phyloP scores from a whole-genome alignment of 2,113 vertebrate species.

The Pangasianodon gigas region DNA sequence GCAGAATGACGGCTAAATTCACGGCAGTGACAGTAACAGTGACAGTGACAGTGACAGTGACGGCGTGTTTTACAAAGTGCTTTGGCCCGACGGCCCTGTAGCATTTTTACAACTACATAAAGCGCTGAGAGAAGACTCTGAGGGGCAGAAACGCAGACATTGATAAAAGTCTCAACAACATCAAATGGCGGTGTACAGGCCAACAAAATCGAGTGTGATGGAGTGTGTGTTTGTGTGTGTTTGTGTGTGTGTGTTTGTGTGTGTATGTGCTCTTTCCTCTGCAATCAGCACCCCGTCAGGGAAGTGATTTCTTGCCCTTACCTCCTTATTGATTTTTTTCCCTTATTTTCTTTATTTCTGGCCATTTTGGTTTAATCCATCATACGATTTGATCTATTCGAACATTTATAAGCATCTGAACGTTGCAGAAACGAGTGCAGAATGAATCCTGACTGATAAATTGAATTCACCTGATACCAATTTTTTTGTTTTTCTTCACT shows the following conservation, averaged over 20 bases:
- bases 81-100: background rate
- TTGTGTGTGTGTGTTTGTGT: background rate
- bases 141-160: background rate
- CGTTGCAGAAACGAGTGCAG: background rate
- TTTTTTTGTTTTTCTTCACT: background rate
- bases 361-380: background rate
- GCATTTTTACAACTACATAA: conserved; percentile 3
- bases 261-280: background rate
- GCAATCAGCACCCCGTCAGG: conserved; percentile 31
- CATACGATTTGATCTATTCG: background rate
- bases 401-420: background rate
- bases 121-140: background rate
- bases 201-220: conserved; percentile 2
- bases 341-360: background rate
- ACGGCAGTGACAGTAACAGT: background rate
- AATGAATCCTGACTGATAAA: background rate
- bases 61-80: background rate
- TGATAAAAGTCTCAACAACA: conserved; percentile 19
- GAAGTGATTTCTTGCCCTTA: conserved; percentile 5
- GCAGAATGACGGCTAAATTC: background rate
- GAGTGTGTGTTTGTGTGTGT: background rate
- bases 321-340: conserved; percentile 12
- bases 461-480: background rate
- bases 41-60: background rate
- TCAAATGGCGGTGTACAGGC: conserved; percentile 10